Evolutionary conservation across 2,888 invertebrate species (phyloP).

Genomic region (Drosophila vallismaia): DNA sequence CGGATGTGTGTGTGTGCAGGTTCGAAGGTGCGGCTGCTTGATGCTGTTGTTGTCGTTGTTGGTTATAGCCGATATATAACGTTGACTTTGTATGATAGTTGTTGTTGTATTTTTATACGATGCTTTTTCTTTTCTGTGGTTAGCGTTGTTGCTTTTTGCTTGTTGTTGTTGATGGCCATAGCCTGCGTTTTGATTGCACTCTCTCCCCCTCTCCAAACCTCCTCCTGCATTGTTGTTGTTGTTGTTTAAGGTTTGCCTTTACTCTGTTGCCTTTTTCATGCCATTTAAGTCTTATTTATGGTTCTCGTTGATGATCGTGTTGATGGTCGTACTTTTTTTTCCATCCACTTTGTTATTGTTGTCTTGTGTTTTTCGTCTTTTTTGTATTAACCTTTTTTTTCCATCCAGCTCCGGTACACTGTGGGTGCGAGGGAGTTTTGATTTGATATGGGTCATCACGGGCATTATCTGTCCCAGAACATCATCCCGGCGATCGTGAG

Average conservation of each 20-base stretch:
- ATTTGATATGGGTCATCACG: constrained; percentile 38
- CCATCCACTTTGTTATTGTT: constrained; percentile 42
- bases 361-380: constrained; percentile 31
- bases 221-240: constrained; percentile 33
- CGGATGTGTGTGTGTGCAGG: constrained; percentile 28
- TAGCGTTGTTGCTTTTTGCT: constrained; percentile 36
- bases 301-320: constrained; percentile 81
- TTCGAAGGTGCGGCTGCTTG: constrained; percentile 70
- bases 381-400: constrained; percentile 51
- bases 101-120: constrained; percentile 43
- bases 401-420: constrained; percentile 38
- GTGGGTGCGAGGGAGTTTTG: constrained; percentile 39
- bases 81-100: constrained; percentile 60
- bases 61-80: constrained; percentile 65
- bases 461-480: constrained; percentile 27
- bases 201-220: constrained; percentile 5
- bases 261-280: constrained; percentile 63
- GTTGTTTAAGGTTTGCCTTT: constrained; percentile 34
- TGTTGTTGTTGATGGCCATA: constrained; percentile 62
- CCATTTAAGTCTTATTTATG: constrained; percentile 81
- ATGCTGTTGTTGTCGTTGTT: constrained; percentile 45
- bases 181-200: constrained; percentile 78
- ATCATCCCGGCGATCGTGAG: constrained; percentile 33
- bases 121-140: constrained; percentile 64
- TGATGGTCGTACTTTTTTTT: constrained; percentile 72